Evolutionary conservation across 2,113 vertebrate genomes (phyloP).

Genomic region (Sminthopsis crassicaudata): DNA sequence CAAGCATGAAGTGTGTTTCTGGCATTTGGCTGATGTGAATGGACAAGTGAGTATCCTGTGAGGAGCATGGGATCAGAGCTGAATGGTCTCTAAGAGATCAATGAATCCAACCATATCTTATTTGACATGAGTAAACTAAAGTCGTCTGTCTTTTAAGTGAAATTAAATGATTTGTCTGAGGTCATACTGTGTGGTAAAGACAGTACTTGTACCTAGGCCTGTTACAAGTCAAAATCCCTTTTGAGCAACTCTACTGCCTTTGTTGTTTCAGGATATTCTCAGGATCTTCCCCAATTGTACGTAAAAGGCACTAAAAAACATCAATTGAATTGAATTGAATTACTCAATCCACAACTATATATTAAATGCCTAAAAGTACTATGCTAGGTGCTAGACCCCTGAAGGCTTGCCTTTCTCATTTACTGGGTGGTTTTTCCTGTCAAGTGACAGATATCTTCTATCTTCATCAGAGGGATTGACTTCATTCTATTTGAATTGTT

Average conservation of each 20-base stretch:
- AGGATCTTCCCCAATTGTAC: neutral
- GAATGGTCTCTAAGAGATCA: neutral
- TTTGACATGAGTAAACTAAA: neutral
- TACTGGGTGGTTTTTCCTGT: neutral
- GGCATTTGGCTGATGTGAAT: neutral
- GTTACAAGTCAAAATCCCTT: neutral
- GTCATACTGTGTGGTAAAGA: neutral
- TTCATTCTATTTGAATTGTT: neutral
- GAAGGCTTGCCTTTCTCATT: neutral
- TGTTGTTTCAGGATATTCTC: constrained; percentile 49
- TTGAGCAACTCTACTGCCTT: neutral
- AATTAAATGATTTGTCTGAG: neutral
- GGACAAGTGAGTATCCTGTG: neutral
- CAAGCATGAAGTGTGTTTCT: neutral
- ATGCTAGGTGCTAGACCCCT: neutral
- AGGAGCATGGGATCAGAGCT: neutral
- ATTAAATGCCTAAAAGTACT: neutral
- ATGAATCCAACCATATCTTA: neutral
- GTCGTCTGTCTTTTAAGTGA: neutral
- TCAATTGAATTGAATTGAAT: neutral
- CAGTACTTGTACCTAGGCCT: neutral
- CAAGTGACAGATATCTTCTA: neutral
- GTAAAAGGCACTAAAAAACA: neutral
- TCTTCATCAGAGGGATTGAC: neutral
- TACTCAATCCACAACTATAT: neutral